A percentile compares a stretch with the other conserved stretches of the same genome.
Conservation (phyloP, 2,797 vertebrate genomes). For the Amblyraja radiata region DNA sequence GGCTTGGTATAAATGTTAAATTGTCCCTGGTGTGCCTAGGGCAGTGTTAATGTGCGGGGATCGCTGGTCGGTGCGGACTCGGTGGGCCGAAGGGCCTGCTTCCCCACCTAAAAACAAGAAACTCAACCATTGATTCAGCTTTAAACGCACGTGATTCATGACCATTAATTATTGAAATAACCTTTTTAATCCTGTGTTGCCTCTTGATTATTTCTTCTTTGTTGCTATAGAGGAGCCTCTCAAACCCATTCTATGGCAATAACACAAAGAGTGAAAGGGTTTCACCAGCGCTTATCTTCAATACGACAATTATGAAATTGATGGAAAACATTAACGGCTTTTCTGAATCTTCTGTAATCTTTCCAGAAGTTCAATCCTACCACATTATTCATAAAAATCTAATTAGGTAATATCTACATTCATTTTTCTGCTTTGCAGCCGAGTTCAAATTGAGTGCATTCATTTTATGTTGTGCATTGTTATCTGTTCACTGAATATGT, state of each 20-base stretch:
- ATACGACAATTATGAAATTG: background rate
- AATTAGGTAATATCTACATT: conserved; percentile 23
- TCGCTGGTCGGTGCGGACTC: too few relatives aligned
- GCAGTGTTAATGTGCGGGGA: too few relatives aligned
- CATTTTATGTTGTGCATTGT: background rate
- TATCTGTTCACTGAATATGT: background rate
- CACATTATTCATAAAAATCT: conserved; percentile 12
- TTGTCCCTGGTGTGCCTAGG: too few relatives aligned
- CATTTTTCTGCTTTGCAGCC: background rate
- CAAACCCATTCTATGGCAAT: background rate
- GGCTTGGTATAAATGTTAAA: too few relatives aligned
- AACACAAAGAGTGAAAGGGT: background rate
- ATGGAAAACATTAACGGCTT: background rate
- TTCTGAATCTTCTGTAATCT: background rate
- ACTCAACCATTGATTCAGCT: background rate
- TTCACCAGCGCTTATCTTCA: background rate
- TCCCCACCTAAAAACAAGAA: too few relatives aligned
- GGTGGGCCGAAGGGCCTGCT: too few relatives aligned
- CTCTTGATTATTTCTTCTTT: background rate
- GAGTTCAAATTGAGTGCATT: conserved; percentile 18
- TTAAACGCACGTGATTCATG: background rate
- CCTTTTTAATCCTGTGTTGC: background rate
- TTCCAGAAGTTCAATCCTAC: conserved; percentile 13
- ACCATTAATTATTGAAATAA: background rate
- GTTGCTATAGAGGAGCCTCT: background rate